Base-by-base conservation (phyloP, 1,140 invertebrate genomes). In the Asbolus verrucosus region DNA sequence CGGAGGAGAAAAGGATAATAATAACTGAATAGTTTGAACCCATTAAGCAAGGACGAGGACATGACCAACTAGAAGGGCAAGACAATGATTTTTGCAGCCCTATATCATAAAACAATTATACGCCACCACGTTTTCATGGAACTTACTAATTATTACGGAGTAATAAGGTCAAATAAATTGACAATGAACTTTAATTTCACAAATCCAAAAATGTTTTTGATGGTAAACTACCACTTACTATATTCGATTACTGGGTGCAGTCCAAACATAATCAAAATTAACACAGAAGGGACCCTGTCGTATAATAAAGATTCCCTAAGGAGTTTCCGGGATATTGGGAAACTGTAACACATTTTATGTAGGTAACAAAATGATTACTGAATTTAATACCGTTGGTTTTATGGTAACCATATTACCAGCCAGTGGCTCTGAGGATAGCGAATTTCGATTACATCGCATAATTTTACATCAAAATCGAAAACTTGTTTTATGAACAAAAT, bases 161-260 rank as follows among this genome's bases (percentile, higher is more conserved):
- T 24, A 54, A 54, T 54, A 39, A 63, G 61, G 61, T 63, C 61
- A 41, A 63, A 41, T 27, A 21, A 41, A 63, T 6, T 63, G 61
- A 41, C 61, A 63, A 39, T 63, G 61, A 63, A 63, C 61, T 63
- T 19, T 27, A 63, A 39, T 63, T 62, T 54, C 18, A 21, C 21
- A 13, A 54, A 30, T 3, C 8, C 24, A 27, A 27, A 27, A 27
- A 27, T 27, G 8, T 27, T 27, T 27, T 8, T 4, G 24, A 27
- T 27, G 24, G 24, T 4, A 27, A 27, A 4, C 14, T 46, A 14
- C 41, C 9, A 8, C 27, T 27, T 27, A 19, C n/a, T n/a, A n/a
- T n/a, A 54, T 11, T 1, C 21, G 27, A 27, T 54, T 27, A 13
- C 21, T 16, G 11, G 21, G 11, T 24, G 1, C 1, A 27, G 46